Conservation (phyloP, 2,113 vertebrate species). For the Fulmarus glacialis region DNA sequence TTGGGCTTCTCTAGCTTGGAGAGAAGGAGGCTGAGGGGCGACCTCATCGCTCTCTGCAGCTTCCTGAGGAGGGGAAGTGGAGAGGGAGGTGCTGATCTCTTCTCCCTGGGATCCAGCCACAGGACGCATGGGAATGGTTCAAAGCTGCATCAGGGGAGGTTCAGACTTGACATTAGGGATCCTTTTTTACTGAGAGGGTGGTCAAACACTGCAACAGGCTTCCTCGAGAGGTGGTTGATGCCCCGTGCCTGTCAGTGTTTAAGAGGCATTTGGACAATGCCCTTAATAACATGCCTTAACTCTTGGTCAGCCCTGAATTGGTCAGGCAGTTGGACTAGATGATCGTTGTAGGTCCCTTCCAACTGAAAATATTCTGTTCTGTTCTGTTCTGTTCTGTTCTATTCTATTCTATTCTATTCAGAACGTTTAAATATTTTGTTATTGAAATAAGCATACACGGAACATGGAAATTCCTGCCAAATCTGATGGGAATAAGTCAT, state of each 20-base stretch:
- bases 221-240: not conserved
- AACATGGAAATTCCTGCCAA: not conserved
- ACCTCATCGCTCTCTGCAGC: not conserved
- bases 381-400: too few relatives aligned
- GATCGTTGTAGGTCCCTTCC: not conserved
- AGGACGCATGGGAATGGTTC: accelerated
- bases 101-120: too few relatives aligned
- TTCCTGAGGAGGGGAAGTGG: not conserved
- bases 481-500: not conserved
- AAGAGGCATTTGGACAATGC: not conserved
- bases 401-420: not conserved
- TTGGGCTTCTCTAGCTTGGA: not conserved
- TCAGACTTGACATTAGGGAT: not conserved
- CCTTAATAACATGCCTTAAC: not conserved
- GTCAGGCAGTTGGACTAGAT: not conserved
- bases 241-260: accelerated
- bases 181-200: not conserved
- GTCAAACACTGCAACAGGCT: not conserved
- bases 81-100: not conserved
- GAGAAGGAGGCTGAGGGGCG: not conserved
- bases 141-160: accelerated
- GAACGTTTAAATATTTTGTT: not conserved
- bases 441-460: not conserved
- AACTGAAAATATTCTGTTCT: not conserved
- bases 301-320: not conserved